These are phyloP conservation scores for Rattus norvegicus DNA, from an alignment of 2,113 vertebrate species.

Conservation along the genomic window GRCr8 NC_086021.1:74344001-74344500, in stretches of 20 bases:
- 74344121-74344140: slow-evolving; percentile 48
- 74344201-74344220: neutral
- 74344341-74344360: neutral
- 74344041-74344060: slow-evolving; percentile 44
- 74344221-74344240: slow-evolving; percentile 19
- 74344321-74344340: neutral
- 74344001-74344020: neutral
- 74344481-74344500: neutral
- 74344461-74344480: neutral
- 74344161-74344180: neutral
- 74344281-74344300: slow-evolving; percentile 15
- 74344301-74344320: neutral
- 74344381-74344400: neutral
- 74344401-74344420: neutral
- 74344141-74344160: neutral
- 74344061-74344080: slow-evolving; percentile 39
- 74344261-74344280: neutral
- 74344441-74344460: neutral
- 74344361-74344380: neutral
- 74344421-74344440: neutral
- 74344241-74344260: slow-evolving; percentile 1
- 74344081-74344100: slow-evolving; percentile 21
- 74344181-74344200: neutral
- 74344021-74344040: slow-evolving; percentile 8
- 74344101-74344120: slow-evolving; percentile 42